Conservation (phyloP, 2,113 vertebrate genomes). For the Gasterosteus aculeatus region DNA sequence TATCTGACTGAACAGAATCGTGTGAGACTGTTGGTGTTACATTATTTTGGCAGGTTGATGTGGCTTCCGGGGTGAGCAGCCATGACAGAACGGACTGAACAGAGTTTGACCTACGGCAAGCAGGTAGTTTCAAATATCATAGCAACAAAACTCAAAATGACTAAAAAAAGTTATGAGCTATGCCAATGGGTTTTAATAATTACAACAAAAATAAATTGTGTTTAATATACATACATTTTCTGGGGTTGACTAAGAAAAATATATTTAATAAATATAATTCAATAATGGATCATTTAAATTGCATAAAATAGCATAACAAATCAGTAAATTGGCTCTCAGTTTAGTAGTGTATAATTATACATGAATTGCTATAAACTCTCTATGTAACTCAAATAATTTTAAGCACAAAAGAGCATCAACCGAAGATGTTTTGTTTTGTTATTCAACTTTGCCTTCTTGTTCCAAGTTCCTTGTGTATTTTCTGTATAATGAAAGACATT, state of each 20-base stretch:
- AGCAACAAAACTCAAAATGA: neutral
- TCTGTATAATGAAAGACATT: neutral
- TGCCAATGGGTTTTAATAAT: neutral
- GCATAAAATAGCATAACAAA: neutral
- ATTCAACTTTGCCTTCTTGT: neutral
- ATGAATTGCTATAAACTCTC: neutral
- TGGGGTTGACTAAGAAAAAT: too few relatives aligned
- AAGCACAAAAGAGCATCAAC: neutral
- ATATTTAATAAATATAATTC: too few relatives aligned
- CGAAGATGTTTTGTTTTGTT: neutral
- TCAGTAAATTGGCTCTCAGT: neutral
- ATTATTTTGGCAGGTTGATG: slow-evolving; percentile 46
- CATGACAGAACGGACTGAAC: neutral
- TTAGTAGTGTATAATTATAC: neutral
- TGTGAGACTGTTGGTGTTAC: neutral
- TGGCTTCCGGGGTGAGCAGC: slow-evolving; percentile 35
- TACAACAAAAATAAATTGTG: neutral
- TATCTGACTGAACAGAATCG: neutral
- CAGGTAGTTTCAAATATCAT: slow-evolving; percentile 12
- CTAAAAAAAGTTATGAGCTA: neutral
- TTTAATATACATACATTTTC: too few relatives aligned
- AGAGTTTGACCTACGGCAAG: slow-evolving; percentile 59
- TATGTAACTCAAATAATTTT: neutral
- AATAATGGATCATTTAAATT: neutral
- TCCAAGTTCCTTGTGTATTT: neutral